Evolutionary conservation across 2,888 invertebrate genomes (phyloP), one percentile per base, ranked within the genome.

Genomic region (Pomacea canaliculata): DNA sequence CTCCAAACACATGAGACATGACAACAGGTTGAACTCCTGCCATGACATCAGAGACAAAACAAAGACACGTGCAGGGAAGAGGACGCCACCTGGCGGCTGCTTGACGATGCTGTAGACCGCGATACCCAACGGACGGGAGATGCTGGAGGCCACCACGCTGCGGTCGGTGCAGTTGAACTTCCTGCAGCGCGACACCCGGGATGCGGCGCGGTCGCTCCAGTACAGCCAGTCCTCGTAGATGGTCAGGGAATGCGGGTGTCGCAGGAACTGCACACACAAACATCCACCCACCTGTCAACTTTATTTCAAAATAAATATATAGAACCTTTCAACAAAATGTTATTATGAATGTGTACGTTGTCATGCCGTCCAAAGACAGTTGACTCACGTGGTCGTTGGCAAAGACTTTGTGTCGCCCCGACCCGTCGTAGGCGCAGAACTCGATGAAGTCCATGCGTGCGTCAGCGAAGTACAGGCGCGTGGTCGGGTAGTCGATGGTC

Each of bases 361-460:
- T 37, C 37, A 5, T 37, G 5, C 5, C 51, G 51, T 56, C 51
- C 16, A 16, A 16, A 10, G 4, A 16, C 19, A 18, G 49, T 51
- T 51, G 9, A 82, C 89, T 83, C 82, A 91, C 92, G 88, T 91
- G 90, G 75, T 90, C 89, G 81, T 90, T 90, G 4, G 90, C 87
- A 70, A 91, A 79, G n/a, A 92, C 97, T 91, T 97, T 97, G 83
- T 96, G 95, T 37, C 98, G 92, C 0, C 96, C 96, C 0, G 94
- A 94, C 13, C 99, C 99, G 86, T 99, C 96, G 92, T 99, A 99
- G 87, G 97, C 95, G 89, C 98, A 98, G 89, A 97, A 98, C 89
- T 99, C 99, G 78, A 99, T 99, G 88, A 96, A 99, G 90, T 99
- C 99, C 60, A 99, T 91, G 89, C 98, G 97, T 0, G 97, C 97